phyloP scores from a whole-genome alignment of 2,797 vertebrate species.

The Monodelphis domestica region DNA sequence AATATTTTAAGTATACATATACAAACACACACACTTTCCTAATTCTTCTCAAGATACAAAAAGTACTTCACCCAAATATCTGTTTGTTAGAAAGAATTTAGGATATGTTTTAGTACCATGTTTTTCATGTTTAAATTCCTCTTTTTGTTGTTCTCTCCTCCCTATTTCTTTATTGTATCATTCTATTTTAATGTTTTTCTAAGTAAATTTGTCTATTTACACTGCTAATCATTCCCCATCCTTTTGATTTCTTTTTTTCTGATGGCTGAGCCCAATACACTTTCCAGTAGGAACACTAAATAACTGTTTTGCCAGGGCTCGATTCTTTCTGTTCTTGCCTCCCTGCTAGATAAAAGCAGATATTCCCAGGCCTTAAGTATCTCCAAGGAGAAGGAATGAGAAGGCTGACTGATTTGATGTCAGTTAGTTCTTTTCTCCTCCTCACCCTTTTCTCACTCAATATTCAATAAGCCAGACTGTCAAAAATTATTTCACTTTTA shows the following conservation, averaged over 20 bases:
- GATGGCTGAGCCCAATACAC: not conserved
- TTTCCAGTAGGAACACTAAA: not conserved
- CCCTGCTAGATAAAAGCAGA: not conserved
- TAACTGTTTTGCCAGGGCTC: not conserved
- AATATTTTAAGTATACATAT: conserved; percentile 43
- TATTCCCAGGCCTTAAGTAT: not conserved
- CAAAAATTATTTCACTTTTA: not conserved
- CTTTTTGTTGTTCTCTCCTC: not conserved
- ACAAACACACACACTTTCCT: not conserved
- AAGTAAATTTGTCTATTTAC: not conserved
- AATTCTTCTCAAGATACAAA: conserved; percentile 29
- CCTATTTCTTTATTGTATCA: not conserved
- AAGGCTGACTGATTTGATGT: not conserved
- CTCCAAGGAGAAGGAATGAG: not conserved
- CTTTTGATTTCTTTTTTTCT: not conserved
- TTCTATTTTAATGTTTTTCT: not conserved
- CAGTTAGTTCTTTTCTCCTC: not conserved
- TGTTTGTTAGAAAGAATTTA: conserved; percentile 44
- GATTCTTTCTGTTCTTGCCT: not conserved
- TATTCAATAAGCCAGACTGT: not conserved
- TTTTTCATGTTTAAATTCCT: conserved; percentile 39
- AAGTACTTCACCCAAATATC: conserved; percentile 22
- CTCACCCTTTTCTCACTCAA: not conserved
- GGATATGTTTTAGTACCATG: not conserved
- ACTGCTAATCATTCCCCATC: not conserved